phyloP scores from a whole-genome alignment of 2,888 invertebrate genomes.

The Helobdella robusta region DNA sequence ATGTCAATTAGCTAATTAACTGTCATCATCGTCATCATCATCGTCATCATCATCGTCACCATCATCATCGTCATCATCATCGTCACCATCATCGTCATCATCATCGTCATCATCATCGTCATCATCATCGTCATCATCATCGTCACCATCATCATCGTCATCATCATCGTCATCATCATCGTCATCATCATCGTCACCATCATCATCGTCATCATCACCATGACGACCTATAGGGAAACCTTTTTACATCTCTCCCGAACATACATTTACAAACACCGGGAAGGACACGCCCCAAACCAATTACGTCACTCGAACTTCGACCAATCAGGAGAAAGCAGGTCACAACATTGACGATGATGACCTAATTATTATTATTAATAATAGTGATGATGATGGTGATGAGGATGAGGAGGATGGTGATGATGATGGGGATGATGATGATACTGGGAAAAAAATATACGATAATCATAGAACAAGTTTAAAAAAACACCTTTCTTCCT shows the following conservation, averaged over 20 bases:
- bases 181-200: conserved; percentile 10
- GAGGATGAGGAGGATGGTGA: conserved; percentile 5
- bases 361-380: no score
- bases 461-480: no score
- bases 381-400: not conserved
- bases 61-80: not conserved
- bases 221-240: no score
- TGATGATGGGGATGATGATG: conserved; percentile 1
- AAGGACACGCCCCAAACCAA: no score
- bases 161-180: conserved; percentile 21
- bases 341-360: no score
- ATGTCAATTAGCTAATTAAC: no score
- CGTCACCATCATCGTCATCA: conserved; percentile 7
- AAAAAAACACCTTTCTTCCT: no score
- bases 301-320: no score
- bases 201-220: conserved; percentile 22
- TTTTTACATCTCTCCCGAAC: no score
- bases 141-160: conserved; percentile 22
- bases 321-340: no score
- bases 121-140: conserved; percentile 20
- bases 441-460: not conserved
- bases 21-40: not conserved
- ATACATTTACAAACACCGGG: no score
- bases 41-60: conserved; percentile 9
- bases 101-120: conserved; percentile 22